These are phyloP conservation scores for Aphelenchoides fujianensis DNA, from an alignment of 1,140 invertebrate genomes.

Conservation along the genomic window DNA sequence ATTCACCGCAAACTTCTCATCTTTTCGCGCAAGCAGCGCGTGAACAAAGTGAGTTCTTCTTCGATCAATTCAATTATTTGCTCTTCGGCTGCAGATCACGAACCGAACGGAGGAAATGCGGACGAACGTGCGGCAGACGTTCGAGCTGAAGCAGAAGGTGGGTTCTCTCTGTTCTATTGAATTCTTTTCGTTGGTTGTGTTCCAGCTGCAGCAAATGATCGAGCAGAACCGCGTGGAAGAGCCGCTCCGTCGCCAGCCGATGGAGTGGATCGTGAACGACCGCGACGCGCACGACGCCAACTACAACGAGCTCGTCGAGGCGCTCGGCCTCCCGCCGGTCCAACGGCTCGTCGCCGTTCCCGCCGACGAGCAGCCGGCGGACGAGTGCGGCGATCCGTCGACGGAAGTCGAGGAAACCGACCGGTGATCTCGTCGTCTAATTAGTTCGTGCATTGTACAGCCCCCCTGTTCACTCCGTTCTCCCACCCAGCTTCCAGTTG, in stretches of 20 bases:
- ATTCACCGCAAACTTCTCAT: too few species aligned
- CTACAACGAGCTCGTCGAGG: background rate
- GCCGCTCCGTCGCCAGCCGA: background rate
- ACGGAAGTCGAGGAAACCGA: too few species aligned
- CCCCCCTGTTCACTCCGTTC: too few species aligned
- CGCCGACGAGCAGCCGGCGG: too few species aligned
- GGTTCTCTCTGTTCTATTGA: background rate
- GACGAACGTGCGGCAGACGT: background rate
- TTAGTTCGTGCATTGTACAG: too few species aligned
- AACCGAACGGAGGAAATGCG: conserved; percentile 17
- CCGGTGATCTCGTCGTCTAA: too few species aligned
- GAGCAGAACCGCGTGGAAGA: background rate
- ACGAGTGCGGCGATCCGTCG: too few species aligned
- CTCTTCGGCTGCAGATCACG: background rate
- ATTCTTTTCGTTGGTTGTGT: conserved; percentile 13
- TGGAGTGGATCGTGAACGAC: background rate
- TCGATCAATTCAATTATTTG: background rate
- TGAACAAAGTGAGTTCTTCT: conserved; percentile 3
- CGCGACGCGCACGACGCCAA: conserved; percentile 1
- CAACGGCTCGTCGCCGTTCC: too few species aligned
- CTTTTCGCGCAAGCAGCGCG: background rate
- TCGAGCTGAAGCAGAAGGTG: conserved; percentile 9
- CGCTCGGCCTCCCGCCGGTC: too few species aligned
- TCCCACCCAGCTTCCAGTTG: too few species aligned
- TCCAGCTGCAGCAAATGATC: conserved; percentile 13